Evolutionary conservation across 2,113 vertebrate species (phyloP), one percentile per base, ranked within the genome.

Genomic region (Spermophilus dauricus): DNA sequence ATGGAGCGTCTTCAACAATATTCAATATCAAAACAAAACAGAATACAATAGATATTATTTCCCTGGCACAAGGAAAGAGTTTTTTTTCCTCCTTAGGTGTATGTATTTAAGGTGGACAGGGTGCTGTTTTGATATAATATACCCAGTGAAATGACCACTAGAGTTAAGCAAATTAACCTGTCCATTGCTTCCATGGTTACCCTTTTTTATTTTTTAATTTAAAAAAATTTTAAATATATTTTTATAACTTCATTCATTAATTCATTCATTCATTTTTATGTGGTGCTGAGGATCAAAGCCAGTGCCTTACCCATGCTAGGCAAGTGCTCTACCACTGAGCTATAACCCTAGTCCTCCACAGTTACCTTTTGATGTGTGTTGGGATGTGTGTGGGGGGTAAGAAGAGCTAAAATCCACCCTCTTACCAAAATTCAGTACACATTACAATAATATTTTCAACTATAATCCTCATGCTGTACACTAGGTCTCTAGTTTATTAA

Each of bases 11-110:
- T 72, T 95, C 20, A 89, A 65, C 32, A 94, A n/a, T 63, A 84
- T 76, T 95, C 45, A 89, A 48, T 69, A 72, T 48, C 30, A 93
- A 96, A 93, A 82, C 14, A 58, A 45, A 67, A 83, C 13, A 48
- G 75, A 86, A 90, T 26, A 83, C 0, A 39, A 73, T 67, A 53
- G 39, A n/a, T 45, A 89, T 28, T 30, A 65, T 91, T 86, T 85
- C 48, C 39, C 1, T 51, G 42, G 34, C 14, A 34, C 7, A 51
- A 39, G 48, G 22, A 91, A 81, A 96, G 34, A 77, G 48, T 2
- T 10, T 5, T 73, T 65, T 37, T 1, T 7, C 58, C 22, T 63
- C 8, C 26, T 42, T 24, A 58, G 28, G 3, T 63, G 1, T 69
- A 61, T 34, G 7, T n/a, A 78, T 78, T 63, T 42, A 53, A 37